phyloP scores from a whole-genome alignment of 2,113 vertebrate species.

The Myiozetetes cayanensis region DNA sequence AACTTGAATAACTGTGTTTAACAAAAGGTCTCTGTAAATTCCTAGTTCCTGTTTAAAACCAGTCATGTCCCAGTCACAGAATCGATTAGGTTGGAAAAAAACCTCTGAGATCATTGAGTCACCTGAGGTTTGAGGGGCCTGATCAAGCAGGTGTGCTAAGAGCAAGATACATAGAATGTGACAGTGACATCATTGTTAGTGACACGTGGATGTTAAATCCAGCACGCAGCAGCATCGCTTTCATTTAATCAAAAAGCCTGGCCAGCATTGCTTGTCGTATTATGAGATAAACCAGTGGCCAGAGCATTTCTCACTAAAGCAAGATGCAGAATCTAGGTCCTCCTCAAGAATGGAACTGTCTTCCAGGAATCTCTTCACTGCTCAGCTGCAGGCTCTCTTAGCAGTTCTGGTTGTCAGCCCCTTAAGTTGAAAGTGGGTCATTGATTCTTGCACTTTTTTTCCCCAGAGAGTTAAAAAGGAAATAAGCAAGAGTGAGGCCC shows the following conservation, averaged over 20 bases:
- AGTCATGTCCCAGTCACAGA: neutral
- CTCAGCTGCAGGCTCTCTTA: neutral
- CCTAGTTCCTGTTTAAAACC: neutral
- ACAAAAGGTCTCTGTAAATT: neutral
- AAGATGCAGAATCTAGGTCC: neutral
- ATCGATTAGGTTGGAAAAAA: neutral
- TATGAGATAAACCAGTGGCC: neutral
- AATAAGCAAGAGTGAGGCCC: neutral
- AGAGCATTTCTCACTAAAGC: neutral
- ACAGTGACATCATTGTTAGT: neutral
- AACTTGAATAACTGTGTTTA: neutral
- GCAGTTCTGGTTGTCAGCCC: neutral
- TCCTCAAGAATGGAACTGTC: neutral
- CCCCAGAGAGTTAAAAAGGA: neutral
- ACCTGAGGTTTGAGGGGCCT: neutral
- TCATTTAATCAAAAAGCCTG: neutral
- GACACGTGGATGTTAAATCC: neutral
- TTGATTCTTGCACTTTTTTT: neutral
- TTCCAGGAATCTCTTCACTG: neutral
- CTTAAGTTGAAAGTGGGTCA: neutral
- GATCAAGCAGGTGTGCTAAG: neutral
- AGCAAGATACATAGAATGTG: neutral
- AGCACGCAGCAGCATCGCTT: neutral
- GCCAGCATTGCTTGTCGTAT: neutral
- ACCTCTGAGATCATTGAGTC: neutral